A percentile compares a stretch with the other conserved stretches of the same genome.
Evolutionary conservation across 1,140 invertebrate species (phyloP).

Genomic region (Drosophila ambigua): DNA sequence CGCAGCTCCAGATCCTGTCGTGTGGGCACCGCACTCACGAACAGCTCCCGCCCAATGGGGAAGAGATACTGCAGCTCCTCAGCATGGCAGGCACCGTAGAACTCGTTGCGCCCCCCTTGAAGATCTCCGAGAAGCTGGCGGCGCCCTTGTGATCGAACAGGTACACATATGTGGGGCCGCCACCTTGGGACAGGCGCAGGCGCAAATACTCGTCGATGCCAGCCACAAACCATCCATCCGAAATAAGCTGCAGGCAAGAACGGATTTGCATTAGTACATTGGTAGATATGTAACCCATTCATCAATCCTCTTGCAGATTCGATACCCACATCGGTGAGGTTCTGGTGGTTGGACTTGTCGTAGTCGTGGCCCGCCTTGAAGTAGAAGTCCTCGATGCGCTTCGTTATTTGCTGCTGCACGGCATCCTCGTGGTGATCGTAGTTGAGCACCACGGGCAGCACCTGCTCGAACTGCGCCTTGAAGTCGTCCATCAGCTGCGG

Average conservation of each 20-base stretch:
- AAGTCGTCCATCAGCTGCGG: constrained; percentile 85
- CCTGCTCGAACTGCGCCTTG: constrained; percentile 85
- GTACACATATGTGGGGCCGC: constrained; percentile 87
- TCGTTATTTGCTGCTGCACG: constrained; percentile 84
- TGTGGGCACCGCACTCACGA: constrained; percentile 84
- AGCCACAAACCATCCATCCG: constrained; percentile 88
- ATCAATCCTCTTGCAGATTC: not conserved
- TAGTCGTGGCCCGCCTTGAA: constrained; percentile 84
- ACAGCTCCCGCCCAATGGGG: constrained; percentile 86
- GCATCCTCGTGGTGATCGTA: constrained; percentile 86
- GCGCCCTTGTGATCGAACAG: constrained; percentile 87
- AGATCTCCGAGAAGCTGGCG: constrained; percentile 89
- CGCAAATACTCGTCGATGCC: constrained; percentile 86
- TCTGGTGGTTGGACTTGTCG: constrained; percentile 84
- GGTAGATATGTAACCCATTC: not conserved
- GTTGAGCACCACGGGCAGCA: constrained; percentile 86
- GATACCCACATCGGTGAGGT: constrained; percentile 85
- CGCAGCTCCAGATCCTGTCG: constrained; percentile 84
- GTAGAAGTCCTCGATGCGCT: constrained; percentile 87
- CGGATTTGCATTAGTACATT: not conserved
- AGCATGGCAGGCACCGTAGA: constrained; percentile 89
- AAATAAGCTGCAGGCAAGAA: constrained; percentile 85
- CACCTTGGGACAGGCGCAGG: constrained; percentile 84
- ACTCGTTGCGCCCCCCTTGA: constrained; percentile 85
- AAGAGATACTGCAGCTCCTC: constrained; percentile 91